A percentile compares a stretch with the other conserved stretches of the same genome.
Evolutionary conservation across 2,888 invertebrate species (phyloP).

Genomic region (Gerris lacustris): DNA sequence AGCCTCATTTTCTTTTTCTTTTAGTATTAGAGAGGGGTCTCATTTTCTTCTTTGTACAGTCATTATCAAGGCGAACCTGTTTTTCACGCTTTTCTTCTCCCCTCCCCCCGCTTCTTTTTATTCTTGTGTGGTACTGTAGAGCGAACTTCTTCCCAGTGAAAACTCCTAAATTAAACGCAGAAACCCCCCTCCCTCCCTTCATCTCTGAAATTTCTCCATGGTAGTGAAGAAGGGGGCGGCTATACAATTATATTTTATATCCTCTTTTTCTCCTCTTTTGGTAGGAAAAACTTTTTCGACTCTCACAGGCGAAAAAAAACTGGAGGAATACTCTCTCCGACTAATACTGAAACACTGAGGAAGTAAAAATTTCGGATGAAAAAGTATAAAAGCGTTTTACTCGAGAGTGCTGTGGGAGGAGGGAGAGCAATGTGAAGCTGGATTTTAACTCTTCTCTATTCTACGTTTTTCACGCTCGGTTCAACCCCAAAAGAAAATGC

Average conservation of each 20-base stretch:
- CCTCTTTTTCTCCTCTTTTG: conserved; percentile 1
- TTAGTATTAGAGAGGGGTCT: conserved; percentile 1
- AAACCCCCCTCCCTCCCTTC: neutral
- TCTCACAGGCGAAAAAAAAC: conserved; percentile 8
- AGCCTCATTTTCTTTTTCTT: neutral
- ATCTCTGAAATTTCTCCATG: neutral
- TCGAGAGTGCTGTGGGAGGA: neutral
- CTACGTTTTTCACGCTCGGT: neutral
- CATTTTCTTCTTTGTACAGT: conserved; percentile 18
- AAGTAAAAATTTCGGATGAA: conserved; percentile 7
- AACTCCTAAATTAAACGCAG: neutral
- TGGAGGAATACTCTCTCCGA: neutral
- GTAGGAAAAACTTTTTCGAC: neutral
- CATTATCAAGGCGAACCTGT: conserved; percentile 17
- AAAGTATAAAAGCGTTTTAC: conserved; percentile 5
- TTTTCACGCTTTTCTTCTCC: conserved; percentile 16
- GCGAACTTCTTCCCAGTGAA: neutral
- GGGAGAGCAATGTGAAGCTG: conserved; percentile 7
- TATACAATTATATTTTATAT: conserved; percentile 4
- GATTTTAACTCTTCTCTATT: neutral
- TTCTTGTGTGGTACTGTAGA: neutral
- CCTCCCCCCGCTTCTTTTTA: neutral
- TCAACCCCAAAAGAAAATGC: conserved; percentile 2
- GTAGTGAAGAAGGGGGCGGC: neutral
- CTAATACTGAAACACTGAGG: neutral